A percentile compares a stretch with the other conserved stretches of the same genome.
These are phyloP conservation scores for Xylota sylvarum DNA, from an alignment of 2,888 invertebrate species.

Conservation along the genomic window DNA sequence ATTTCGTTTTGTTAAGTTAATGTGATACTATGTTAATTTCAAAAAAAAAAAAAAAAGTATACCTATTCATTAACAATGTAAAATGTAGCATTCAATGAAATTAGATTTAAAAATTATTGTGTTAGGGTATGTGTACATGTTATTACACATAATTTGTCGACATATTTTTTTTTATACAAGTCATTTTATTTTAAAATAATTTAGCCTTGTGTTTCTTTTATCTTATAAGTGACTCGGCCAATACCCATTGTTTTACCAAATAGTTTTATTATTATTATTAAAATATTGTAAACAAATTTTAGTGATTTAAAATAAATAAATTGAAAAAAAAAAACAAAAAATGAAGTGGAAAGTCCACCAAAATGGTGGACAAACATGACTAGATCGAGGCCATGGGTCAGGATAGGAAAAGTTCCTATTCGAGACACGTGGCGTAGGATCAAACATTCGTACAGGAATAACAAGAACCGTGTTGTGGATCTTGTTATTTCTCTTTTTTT, in stretches of 20 bases:
- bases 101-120: conserved; percentile 10
- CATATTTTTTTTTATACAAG: conserved; percentile 6
- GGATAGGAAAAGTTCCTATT: too few species aligned
- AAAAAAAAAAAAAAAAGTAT: conserved; percentile 55
- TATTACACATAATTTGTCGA: background rate
- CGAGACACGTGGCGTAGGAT: too few species aligned
- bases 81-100: conserved; percentile 24
- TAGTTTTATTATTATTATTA: conserved; percentile 16
- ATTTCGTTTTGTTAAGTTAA: conserved; percentile 75
- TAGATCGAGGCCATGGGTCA: too few species aligned
- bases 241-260: conserved; percentile 23
- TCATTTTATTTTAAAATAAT: conserved; percentile 18
- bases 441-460: too few species aligned
- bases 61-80: conserved; percentile 60
- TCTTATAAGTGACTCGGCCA: conserved; percentile 21
- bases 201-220: conserved; percentile 25
- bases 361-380: too few species aligned
- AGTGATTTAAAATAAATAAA: conserved; percentile 52
- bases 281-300: conserved; percentile 54
- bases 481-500: too few species aligned
- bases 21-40: conserved; percentile 75
- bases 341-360: too few species aligned
- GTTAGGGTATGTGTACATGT: conserved; percentile 22
- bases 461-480: too few species aligned
- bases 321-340: conserved; percentile 2